Percentiles rank a stretch among this genome's conserved stretches.
These are phyloP conservation scores for Rotaria sp. DNA, from an alignment of 2,888 invertebrate species.

Conservation along the genomic window DNA sequence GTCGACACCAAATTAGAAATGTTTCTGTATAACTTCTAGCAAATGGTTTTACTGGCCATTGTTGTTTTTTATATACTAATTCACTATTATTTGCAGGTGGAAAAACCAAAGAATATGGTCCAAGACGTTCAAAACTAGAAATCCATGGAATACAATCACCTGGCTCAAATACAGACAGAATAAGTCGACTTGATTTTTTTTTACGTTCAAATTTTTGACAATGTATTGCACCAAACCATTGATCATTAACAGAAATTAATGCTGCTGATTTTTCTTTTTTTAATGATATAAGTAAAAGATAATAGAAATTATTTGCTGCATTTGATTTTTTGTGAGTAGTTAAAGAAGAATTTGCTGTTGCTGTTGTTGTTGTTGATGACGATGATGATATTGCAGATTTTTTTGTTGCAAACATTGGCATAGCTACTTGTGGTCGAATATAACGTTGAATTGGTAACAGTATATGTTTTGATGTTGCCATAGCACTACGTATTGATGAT, in stretches of 20 bases:
- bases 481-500: background rate
- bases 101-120: background rate
- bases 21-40: background rate
- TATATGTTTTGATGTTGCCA: constrained; percentile 22
- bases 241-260: background rate
- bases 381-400: background rate
- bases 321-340: background rate
- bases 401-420: background rate
- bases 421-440: background rate
- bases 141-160: constrained; percentile 2
- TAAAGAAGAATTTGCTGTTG: background rate
- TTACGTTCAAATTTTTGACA: background rate
- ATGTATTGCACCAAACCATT: background rate
- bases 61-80: background rate
- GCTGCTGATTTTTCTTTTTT: background rate
- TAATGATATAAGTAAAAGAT: background rate
- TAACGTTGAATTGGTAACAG: background rate
- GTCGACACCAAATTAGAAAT: constrained; percentile 13
- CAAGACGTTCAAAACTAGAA: background rate
- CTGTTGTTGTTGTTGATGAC: background rate
- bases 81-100: background rate
- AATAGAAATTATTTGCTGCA: background rate
- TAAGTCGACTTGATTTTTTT: background rate
- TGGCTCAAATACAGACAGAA: background rate
- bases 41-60: background rate